Base-by-base conservation (phyloP, 2,113 vertebrate species). In the Pica pica region DNA sequence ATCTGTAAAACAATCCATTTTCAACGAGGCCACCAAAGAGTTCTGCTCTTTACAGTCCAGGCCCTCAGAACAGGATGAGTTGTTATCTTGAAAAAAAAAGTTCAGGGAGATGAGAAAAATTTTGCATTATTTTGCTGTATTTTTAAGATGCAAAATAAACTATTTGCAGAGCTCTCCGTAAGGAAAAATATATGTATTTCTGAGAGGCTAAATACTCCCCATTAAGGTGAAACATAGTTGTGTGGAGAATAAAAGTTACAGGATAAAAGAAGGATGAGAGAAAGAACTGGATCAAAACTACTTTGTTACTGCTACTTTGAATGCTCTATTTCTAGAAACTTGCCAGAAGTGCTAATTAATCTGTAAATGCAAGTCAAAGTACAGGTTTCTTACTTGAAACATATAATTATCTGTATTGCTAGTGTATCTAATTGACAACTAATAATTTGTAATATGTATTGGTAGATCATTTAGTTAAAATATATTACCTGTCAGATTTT, bases 281-380 rank as follows among this genome's bases (percentile, higher is more conserved):
- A 78, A 87, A 93, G 49, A 71, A 33, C 46, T 63, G 50, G 31
- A 73, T 95, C 70, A 69, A 95, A 94, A 67, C 49, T 56, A 65
- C 64, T 79, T 93, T 93, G 68, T 90, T 81, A 90, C 70, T 84
- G 60, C 37, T 96, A 81, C 80, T 89, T 96, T 82, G 61, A 96
- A 90, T 83, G 23, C 68, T 95, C 57, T 95, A 42, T 96, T 97
- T 71, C 39, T 84, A 95, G 94, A 93, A 94, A 93, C 95, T 96
- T 97, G 77, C 92, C 84, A 91, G 94, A 95, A 97, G 78, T 81
- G 35, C 84, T 97, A 95, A 97, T 97, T 97, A 98, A 55, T 73
- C 82, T 95, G 52, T 91, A 95, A 97, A 89, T 88, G 89, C 35
- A 83, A 92, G 94, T 94, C 87, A 90, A 93, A 89, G 81, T 97